Base-by-base conservation (phyloP, 1,140 invertebrate species). In the Pseudobourletiella spinata region DNA sequence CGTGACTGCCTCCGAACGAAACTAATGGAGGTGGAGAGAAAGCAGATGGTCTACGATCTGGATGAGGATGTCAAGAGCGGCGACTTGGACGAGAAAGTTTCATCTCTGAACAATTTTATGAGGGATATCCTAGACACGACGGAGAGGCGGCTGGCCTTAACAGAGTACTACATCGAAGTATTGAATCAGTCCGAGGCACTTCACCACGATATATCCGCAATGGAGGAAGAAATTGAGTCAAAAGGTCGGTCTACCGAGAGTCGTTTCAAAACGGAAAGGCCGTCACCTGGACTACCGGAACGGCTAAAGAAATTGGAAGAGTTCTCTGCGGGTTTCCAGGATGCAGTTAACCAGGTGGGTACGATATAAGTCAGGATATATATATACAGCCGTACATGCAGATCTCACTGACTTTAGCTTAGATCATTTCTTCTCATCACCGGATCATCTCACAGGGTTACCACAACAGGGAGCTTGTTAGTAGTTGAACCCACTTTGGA, bases 31-130 rank as follows among this genome's bases (percentile, higher is more conserved):
- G 39, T 55, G 20, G 52, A 55, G 52, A 55, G 52, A 15, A 55
- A 55, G 25, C 52, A 55, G 39, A 24, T 55, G 52, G 52, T 55
- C 14, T 55, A 32, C 20, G 52, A 55, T 11, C 32, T 55, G 52
- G 29, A 32, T 35, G 52, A 55, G 18, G 52, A 55, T n/a, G 28
- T 51, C 24, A 55, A 35, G 29, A 55, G 32, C 14, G 11, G 8
- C 8, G 52, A 55, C 16, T 39, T 55, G n/a, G 52, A 39, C 16
- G 22, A 39, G 3, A 55, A 55, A 24, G 52, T 39, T 22, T 4
- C 4, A 3, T 84, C 82, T 71, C 76, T 89, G 39, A 81, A 84
- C 71, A 83, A 85, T 62, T 73, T 88, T 28, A 80, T 80, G 59
- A 74, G 77, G 42, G 84, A 88, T 70, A 75, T 88, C 63, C 72